Base-by-base conservation (phyloP, 2,888 invertebrate species). In the Chloroclysta siterata region DNA sequence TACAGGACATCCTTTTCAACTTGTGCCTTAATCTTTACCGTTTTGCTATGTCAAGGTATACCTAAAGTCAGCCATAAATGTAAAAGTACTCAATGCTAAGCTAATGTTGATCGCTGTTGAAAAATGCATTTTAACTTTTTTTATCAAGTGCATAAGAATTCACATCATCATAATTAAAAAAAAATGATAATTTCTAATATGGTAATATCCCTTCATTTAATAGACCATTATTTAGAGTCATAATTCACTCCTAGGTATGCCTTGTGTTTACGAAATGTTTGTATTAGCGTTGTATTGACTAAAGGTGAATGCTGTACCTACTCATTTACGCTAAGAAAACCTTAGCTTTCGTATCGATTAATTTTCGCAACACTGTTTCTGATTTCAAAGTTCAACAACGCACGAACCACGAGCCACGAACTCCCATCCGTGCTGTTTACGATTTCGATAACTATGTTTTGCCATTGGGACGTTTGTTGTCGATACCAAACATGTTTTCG, bases 301-400 rank as follows among this genome's bases (percentile, higher is more conserved):
- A 60, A 65, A 65, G 53, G 57, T 57, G 44, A 65, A 57, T 57
- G 50, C 17, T 50, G 48, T 64, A 33, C 8, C 33, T 33, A 46
- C 33, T 42, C 33, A 51, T 60, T 56, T 56, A 55, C 41, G 29
- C 15, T 47, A 53, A 59, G 55, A 63, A 47, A 41, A 48, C 54
- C 17, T 28, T 50, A 48, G 61, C 59, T 61, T 62, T 77, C 69
- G 76, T 76, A 82, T 78, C 79, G 82, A 85, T 82, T 83, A 83
- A 82, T 86, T 84, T 85, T 77, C 79, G 72, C 78, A 83, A 82
- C 78, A 81, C 76, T 75, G 75, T 78, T 79, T 82, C 73, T 72
- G 68, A 79, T 81, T 84, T 77, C 75, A 81, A 83, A 81, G 84
- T 82, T 85, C 76, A 80, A 70, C 74, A 69, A 72, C 71, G 76